Conservation (phyloP, 2,797 vertebrate genomes). For the Rhynchonycteris naso region DNA sequence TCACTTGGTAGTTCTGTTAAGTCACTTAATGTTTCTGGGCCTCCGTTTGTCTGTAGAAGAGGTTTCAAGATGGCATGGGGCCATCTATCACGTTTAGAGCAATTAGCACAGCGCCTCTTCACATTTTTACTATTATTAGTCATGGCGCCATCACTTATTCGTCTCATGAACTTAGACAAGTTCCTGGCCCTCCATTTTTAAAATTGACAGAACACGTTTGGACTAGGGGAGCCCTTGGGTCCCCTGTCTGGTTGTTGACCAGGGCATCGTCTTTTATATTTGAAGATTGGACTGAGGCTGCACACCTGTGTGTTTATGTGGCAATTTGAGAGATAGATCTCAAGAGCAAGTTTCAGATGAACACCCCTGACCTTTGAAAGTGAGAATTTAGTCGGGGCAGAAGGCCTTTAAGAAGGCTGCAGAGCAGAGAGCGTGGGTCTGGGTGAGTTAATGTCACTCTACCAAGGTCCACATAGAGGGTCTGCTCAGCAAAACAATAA, state of each 20-base stretch:
- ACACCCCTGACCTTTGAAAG: background rate
- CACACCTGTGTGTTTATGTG: background rate
- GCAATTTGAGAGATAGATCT: background rate
- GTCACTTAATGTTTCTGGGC: background rate
- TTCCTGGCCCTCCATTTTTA: background rate
- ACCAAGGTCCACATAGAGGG: background rate
- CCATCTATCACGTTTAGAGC: rapidly evolving
- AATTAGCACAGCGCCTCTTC: background rate
- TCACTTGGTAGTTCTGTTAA: background rate
- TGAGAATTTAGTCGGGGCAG: background rate
- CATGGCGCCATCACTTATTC: background rate
- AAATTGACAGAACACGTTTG: background rate
- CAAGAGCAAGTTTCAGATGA: background rate
- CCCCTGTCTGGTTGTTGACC: background rate
- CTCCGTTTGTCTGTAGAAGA: background rate
- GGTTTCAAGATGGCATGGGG: background rate
- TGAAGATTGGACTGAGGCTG: background rate
- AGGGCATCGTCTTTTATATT: background rate
- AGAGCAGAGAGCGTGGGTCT: background rate
- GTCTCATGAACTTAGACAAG: background rate
- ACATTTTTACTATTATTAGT: background rate
- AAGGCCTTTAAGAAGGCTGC: background rate
- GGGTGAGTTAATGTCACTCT: background rate
- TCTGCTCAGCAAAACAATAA: background rate
- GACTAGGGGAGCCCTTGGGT: background rate